Percentiles rank a stretch among this genome's conserved stretches.
Conservation (phyloP, 2,888 invertebrate species). For the Cheilosia vulpina region DNA sequence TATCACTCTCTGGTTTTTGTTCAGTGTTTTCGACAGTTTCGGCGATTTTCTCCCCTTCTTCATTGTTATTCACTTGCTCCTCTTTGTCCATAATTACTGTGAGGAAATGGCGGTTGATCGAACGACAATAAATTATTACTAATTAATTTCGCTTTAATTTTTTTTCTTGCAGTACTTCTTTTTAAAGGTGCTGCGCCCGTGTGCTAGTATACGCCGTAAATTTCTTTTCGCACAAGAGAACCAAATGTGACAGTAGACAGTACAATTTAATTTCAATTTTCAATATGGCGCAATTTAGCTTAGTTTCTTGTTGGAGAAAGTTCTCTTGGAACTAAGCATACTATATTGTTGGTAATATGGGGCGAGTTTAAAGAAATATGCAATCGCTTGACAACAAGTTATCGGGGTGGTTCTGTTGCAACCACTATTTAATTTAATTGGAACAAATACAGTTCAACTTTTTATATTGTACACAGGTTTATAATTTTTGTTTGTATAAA, state of each 20-base stretch:
- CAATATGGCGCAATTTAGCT: slow-evolving; percentile 32
- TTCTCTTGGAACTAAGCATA: slow-evolving; percentile 4
- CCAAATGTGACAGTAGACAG: slow-evolving; percentile 63
- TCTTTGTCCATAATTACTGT: slow-evolving; percentile 63
- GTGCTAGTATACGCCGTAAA: slow-evolving; percentile 33
- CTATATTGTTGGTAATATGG: too few relatives aligned
- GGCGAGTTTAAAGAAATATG: too few relatives aligned
- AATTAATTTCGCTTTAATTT: slow-evolving; percentile 37
- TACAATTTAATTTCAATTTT: slow-evolving; percentile 30
- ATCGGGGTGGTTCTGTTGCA: too few relatives aligned
- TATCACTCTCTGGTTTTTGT: slow-evolving; percentile 42
- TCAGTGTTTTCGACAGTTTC: slow-evolving; percentile 45
- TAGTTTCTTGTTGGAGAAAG: background rate
- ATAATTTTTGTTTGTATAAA: too few relatives aligned
- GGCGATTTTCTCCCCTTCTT: slow-evolving; percentile 35
- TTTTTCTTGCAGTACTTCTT: background rate
- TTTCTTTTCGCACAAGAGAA: slow-evolving; percentile 63
- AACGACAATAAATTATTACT: background rate
- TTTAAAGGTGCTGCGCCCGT: slow-evolving; percentile 58
- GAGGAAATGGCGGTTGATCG: background rate
- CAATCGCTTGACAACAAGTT: too few relatives aligned
- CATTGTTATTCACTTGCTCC: slow-evolving; percentile 37
- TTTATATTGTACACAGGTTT: too few relatives aligned
- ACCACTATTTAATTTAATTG: too few relatives aligned
- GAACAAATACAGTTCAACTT: too few relatives aligned